phyloP scores from a whole-genome alignment of 2,113 vertebrate genomes.

The Atlantisia rogersi region DNA sequence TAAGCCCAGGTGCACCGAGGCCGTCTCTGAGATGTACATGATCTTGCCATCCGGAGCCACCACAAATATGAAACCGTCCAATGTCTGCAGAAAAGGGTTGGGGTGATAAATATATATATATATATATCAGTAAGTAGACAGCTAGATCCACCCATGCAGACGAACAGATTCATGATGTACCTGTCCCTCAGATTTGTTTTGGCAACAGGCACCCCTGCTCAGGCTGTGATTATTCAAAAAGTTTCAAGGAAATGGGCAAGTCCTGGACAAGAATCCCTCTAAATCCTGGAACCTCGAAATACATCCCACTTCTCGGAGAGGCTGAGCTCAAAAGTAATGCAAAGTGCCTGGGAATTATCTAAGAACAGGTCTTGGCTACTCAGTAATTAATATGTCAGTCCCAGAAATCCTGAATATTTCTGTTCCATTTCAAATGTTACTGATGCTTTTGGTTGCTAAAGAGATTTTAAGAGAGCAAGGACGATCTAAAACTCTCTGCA shows the following conservation, averaged over 20 bases:
- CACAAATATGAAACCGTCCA: constrained; percentile 98
- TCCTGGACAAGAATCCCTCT: neutral
- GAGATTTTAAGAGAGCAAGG: neutral
- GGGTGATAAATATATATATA: neutral
- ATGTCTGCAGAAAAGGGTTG: constrained; percentile 79
- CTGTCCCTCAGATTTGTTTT: neutral
- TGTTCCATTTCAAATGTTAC: neutral
- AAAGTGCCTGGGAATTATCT: neutral
- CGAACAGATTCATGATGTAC: neutral
- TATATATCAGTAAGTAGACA: neutral
- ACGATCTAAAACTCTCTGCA: constrained; percentile 8
- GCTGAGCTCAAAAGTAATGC: neutral
- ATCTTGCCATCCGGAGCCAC: constrained; percentile 99
- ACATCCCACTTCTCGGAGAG: neutral
- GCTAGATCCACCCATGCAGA: neutral
- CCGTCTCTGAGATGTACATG: constrained; percentile 99
- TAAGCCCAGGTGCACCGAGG: constrained; percentile 95
- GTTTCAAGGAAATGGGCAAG: neutral
- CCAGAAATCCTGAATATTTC: neutral
- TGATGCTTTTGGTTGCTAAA: neutral
- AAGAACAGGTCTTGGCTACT: neutral
- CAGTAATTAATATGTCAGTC: neutral
- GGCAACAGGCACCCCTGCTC: neutral
- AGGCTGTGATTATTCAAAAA: neutral
- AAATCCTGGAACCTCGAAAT: neutral